These are phyloP conservation scores for Tolmerus cingulatus DNA, from an alignment of 2,888 invertebrate genomes.

Conservation along the genomic window DNA sequence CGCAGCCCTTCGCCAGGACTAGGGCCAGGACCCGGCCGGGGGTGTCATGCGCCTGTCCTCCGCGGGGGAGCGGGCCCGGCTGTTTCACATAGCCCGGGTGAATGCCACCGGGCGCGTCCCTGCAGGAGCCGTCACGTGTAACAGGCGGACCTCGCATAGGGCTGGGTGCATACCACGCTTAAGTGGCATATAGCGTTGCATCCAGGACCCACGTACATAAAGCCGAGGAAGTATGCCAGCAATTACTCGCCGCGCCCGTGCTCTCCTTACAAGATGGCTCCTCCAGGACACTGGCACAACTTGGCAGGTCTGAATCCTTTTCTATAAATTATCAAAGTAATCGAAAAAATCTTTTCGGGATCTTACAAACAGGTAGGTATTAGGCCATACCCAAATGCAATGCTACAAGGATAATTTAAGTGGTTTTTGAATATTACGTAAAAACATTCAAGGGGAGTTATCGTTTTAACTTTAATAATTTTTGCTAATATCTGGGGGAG, in stretches of 20 bases:
- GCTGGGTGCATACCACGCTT: not conserved
- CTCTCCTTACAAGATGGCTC: not conserved
- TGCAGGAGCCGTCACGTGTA: constrained; percentile 7
- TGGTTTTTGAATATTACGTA: not conserved
- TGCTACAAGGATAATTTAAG: not conserved
- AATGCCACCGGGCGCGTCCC: constrained; percentile 1
- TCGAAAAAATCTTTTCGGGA: not conserved
- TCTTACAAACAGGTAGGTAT: not conserved
- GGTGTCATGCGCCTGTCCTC: not conserved
- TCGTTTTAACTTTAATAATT: not conserved
- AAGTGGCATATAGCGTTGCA: constrained; percentile 24
- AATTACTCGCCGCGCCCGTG: not conserved
- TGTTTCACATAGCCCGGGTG: not conserved
- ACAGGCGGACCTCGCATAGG: not conserved
- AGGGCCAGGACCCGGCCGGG: not conserved
- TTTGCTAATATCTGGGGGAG: not conserved
- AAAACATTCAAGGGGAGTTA: not conserved
- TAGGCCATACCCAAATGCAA: not conserved
- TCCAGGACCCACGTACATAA: not conserved
- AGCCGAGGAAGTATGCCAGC: constrained; percentile 25
- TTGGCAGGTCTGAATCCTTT: not conserved
- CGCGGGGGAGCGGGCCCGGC: not conserved
- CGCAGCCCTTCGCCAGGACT: not conserved
- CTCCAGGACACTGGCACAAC: not conserved
- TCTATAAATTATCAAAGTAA: not conserved